These are phyloP conservation scores for Troides oblongomaculatus DNA, from an alignment of 2,888 invertebrate species.

Conservation along the genomic window DNA sequence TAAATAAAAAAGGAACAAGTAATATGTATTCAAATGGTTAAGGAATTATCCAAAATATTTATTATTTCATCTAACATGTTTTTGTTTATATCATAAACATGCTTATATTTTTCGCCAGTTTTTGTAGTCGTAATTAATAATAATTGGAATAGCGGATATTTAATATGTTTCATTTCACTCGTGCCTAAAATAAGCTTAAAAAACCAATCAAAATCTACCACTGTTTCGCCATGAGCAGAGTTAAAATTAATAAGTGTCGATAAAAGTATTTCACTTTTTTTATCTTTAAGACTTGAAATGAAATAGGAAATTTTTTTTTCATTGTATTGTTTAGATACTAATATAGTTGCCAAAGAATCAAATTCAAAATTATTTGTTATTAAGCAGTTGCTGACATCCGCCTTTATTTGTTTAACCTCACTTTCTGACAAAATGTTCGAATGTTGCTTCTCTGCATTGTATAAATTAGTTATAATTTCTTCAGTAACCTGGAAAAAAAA, in stretches of 20 bases:
- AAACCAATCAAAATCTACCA: slow-evolving; percentile 54
- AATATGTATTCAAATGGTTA: neutral
- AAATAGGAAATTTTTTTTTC: slow-evolving; percentile 22
- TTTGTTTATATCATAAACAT: slow-evolving; percentile 56
- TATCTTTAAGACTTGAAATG: slow-evolving; percentile 27
- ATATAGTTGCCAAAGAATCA: neutral
- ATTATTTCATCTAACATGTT: slow-evolving; percentile 54
- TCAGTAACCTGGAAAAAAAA: slow-evolving; percentile 32
- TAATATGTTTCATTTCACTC: slow-evolving; percentile 53
- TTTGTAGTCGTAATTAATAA: slow-evolving; percentile 42
- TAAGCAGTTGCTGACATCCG: slow-evolving; percentile 14
- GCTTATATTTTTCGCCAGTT: slow-evolving; percentile 39
- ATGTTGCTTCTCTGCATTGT: slow-evolving; percentile 30
- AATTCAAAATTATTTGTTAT: slow-evolving; percentile 21
- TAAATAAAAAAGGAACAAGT: neutral
- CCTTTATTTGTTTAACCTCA: slow-evolving; percentile 17
- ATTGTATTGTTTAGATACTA: slow-evolving; percentile 19
- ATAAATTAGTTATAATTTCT: slow-evolving; percentile 45
- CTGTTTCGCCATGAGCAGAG: slow-evolving; percentile 47
- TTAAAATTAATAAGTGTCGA: slow-evolving; percentile 45
- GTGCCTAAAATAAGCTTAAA: slow-evolving; percentile 56
- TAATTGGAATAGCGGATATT: slow-evolving; percentile 55
- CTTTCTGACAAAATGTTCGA: slow-evolving; percentile 9
- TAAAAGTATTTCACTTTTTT: slow-evolving; percentile 44
- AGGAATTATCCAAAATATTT: slow-evolving; percentile 39